Conservation (phyloP, 2,888 invertebrate genomes). For the Loripinus fragilis region DNA sequence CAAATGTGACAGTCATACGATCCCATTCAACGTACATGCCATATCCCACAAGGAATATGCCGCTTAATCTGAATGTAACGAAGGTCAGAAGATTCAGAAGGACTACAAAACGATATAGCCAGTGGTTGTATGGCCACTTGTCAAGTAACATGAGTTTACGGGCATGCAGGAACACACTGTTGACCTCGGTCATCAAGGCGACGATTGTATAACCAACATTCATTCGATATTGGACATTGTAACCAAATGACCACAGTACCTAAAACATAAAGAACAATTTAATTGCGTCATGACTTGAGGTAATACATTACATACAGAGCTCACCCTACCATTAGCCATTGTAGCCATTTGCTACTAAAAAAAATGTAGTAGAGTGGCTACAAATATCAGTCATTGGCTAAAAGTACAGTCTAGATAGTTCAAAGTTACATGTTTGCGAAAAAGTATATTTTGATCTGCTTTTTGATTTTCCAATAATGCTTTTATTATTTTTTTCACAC, state of each 20-base stretch:
- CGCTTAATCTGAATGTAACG: slow-evolving; percentile 65
- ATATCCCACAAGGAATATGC: slow-evolving; percentile 44
- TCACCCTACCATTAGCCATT: too few species aligned
- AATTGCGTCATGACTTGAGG: too few species aligned
- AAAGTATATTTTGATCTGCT: too few species aligned
- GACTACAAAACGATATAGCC: slow-evolving; percentile 64
- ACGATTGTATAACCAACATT: slow-evolving; percentile 72
- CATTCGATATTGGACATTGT: slow-evolving; percentile 65
- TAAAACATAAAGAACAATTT: slow-evolving; percentile 51
- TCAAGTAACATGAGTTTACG: slow-evolving; percentile 75
- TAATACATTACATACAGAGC: too few species aligned
- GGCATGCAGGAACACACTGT: slow-evolving; percentile 77
- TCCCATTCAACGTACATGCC: slow-evolving; percentile 59
- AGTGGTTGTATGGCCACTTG: slow-evolving; percentile 60
- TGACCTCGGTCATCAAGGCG: slow-evolving; percentile 73
- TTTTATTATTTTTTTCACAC: too few species aligned
- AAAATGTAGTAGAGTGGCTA: too few species aligned
- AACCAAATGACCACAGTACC: slow-evolving; percentile 71
- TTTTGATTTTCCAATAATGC: too few species aligned
- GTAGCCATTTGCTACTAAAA: too few species aligned
- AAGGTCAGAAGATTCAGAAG: slow-evolving; percentile 73
- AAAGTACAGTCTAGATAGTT: too few species aligned
- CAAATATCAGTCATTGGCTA: too few species aligned
- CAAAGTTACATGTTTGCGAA: too few species aligned
- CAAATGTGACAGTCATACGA: slow-evolving; percentile 57